Conservation (phyloP, 2,113 vertebrate species). For the Lepus americanus region DNA sequence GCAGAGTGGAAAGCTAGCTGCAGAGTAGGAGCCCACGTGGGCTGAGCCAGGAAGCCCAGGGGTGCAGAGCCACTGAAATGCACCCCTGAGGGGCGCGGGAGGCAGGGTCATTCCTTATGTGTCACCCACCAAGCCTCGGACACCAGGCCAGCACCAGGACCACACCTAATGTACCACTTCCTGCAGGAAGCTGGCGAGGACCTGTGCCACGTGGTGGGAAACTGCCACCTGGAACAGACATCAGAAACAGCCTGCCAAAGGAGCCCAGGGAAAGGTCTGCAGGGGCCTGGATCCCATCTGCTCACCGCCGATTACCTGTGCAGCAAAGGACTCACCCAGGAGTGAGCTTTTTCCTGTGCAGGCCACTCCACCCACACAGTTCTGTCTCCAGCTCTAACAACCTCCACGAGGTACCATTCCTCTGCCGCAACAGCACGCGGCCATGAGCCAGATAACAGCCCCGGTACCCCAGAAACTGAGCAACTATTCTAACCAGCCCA, state of each 20-base stretch:
- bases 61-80: not conserved
- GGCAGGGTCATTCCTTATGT: not conserved
- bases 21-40: not conserved
- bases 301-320: not conserved
- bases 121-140: not conserved
- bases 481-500: not conserved
- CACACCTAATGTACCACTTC: conserved; percentile 25
- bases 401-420: not conserved
- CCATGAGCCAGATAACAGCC: not conserved
- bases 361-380: not conserved
- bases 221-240: not conserved
- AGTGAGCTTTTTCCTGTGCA: not conserved
- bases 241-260: not conserved
- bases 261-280: not conserved
- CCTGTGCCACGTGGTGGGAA: not conserved
- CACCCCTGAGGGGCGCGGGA: rapidly evolving
- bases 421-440: not conserved
- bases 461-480: not conserved
- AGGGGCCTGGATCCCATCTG: not conserved
- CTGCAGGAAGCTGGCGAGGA: not conserved
- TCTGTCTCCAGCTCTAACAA: not conserved
- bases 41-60: conserved; percentile 44
- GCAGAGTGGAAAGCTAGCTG: not conserved
- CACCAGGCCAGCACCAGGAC: conserved; percentile 36
- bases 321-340: not conserved